Evolutionary conservation across 2,113 vertebrate species (phyloP).

Genomic region (Chrysemys picta): DNA sequence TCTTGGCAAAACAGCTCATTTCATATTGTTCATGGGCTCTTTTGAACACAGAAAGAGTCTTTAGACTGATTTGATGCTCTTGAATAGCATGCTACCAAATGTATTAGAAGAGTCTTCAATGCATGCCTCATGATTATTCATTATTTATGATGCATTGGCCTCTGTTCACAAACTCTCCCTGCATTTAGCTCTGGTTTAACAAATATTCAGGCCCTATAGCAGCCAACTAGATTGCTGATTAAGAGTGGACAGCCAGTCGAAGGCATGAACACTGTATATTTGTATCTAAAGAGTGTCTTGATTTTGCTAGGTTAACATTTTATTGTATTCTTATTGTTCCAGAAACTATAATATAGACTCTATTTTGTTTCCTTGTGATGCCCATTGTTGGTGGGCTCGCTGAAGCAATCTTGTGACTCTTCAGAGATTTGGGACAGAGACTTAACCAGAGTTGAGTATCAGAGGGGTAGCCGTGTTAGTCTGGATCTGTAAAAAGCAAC

Average conservation of each 20-base stretch:
- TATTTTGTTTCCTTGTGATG: neutral
- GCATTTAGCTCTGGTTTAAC: neutral
- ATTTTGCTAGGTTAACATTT: slow-evolving; percentile 18
- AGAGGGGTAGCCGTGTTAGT: too few species aligned
- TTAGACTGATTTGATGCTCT: neutral
- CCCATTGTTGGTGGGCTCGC: neutral
- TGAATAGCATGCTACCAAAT: neutral
- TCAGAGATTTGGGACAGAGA: neutral
- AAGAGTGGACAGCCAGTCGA: neutral
- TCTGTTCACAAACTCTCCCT: slow-evolving; percentile 8
- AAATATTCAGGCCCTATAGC: neutral
- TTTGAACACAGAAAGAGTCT: neutral
- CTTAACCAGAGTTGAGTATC: neutral
- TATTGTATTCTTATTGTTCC: neutral
- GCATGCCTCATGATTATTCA: neutral
- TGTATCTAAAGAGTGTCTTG: neutral
- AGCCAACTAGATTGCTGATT: neutral
- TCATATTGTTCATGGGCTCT: neutral
- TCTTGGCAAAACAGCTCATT: accelerated
- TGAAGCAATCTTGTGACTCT: neutral
- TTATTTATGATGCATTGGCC: neutral
- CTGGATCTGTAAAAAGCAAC: too few species aligned
- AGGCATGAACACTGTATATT: neutral
- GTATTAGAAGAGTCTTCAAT: neutral
- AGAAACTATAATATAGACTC: neutral